These are phyloP conservation scores for Zosterops pallidus DNA, from an alignment of 2,113 vertebrate genomes.

Conservation along the genomic window DNA sequence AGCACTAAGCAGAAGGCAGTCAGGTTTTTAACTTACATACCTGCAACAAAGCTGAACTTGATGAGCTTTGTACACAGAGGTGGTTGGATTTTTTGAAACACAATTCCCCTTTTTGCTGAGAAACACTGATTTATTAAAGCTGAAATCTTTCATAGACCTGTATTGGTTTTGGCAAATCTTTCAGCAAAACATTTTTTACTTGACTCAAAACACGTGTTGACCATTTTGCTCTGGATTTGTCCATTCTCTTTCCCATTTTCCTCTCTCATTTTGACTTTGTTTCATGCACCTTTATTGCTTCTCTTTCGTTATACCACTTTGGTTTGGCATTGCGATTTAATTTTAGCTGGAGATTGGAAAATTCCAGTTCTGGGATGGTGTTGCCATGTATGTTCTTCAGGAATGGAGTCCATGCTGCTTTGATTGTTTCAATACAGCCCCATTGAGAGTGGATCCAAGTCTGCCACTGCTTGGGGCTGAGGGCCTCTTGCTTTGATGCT, in stretches of 20 bases:
- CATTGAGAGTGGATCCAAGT: background rate
- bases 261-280: background rate
- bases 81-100: background rate
- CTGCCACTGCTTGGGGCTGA: background rate
- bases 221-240: background rate
- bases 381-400: background rate
- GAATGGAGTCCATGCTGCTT: background rate
- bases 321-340: background rate
- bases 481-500: background rate
- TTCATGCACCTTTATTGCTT: background rate
- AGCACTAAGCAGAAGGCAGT: background rate
- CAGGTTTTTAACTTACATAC: background rate
- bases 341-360: background rate
- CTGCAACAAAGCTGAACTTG: background rate
- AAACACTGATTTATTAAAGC: background rate
- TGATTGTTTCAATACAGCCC: background rate
- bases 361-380: background rate
- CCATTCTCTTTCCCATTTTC: background rate
- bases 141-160: background rate
- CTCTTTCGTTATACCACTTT: background rate
- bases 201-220: conserved; percentile 30
- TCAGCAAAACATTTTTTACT: background rate
- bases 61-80: background rate
- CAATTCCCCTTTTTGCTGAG: background rate
- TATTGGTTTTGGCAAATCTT: conserved; percentile 14